Conservation (phyloP, 2,113 vertebrate species). For the Electrona antarctica region DNA sequence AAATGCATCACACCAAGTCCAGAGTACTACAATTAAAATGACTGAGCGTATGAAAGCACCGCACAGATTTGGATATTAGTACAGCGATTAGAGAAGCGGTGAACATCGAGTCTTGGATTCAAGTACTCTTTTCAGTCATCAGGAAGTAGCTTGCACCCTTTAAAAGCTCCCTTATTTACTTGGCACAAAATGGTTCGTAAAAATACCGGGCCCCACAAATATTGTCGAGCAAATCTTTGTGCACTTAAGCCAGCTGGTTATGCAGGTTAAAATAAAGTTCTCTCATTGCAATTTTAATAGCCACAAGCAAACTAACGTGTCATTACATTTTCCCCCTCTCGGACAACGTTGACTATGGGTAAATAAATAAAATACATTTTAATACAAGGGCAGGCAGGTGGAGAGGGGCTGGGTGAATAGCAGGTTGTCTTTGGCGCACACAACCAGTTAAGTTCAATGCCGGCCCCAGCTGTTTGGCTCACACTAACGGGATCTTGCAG, state of each 20-base stretch:
- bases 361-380: constrained; percentile 51
- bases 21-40: constrained; percentile 25
- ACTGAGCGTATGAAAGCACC: constrained; percentile 23
- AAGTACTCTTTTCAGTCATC: constrained; percentile 26
- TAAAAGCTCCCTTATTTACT: constrained; percentile 52
- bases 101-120: constrained; percentile 12
- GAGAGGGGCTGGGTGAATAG: constrained; percentile 12
- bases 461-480: constrained; percentile 22
- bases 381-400: constrained; percentile 30
- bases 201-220: constrained; percentile 25
- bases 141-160: constrained; percentile 33
- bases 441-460: constrained; percentile 43
- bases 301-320: constrained; percentile 27
- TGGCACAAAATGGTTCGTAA: constrained; percentile 59
- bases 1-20: constrained; percentile 24
- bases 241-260: constrained; percentile 13
- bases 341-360: constrained; percentile 32
- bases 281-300: constrained; percentile 32
- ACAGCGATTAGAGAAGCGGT: constrained; percentile 29
- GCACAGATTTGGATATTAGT: constrained; percentile 26
- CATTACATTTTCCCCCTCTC: constrained; percentile 6
- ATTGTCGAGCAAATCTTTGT: constrained; percentile 11
- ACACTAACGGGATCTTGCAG: constrained; percentile 23
- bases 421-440: constrained; percentile 54
- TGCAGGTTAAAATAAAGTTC: constrained; percentile 47